phyloP scores from a whole-genome alignment of 1,140 invertebrate species.

The Holotrichia oblita region DNA sequence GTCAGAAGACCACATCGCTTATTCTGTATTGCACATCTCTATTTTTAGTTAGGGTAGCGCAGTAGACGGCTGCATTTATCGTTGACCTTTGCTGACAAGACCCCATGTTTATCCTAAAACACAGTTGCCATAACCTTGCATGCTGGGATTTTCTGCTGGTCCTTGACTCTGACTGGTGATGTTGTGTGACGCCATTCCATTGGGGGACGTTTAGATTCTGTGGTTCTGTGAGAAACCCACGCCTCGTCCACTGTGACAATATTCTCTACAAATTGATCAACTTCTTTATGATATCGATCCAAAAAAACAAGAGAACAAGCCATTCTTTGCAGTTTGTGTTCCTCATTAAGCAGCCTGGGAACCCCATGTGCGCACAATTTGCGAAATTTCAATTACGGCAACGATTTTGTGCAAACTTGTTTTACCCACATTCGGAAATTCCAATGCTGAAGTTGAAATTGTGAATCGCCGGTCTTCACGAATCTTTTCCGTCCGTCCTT shows the following conservation, averaged over 20 bases:
- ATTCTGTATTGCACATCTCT: constrained; percentile 5
- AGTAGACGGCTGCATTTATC: constrained; percentile 8
- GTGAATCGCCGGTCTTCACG: constrained; percentile 33
- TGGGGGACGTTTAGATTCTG: constrained; percentile 20
- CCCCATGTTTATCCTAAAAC: constrained; percentile 14
- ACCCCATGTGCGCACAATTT: constrained; percentile 9
- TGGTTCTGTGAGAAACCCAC: constrained; percentile 8
- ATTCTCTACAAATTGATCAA: constrained; percentile 19
- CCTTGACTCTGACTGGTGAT: constrained; percentile 34
- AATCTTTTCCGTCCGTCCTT: constrained; percentile 26
- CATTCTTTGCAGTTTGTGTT: constrained; percentile 11
- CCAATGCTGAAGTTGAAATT: constrained; percentile 14
- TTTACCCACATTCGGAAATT: constrained; percentile 31
- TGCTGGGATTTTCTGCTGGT: not conserved
- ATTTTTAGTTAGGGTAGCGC: not conserved
- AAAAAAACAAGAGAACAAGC: constrained; percentile 9
- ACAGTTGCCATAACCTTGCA: constrained; percentile 16
- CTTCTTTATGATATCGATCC: not conserved
- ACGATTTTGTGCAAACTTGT: constrained; percentile 1
- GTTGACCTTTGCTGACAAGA: not conserved
- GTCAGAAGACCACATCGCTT: constrained; percentile 16
- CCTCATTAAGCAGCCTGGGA: not conserved
- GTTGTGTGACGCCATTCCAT: constrained; percentile 37
- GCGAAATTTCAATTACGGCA: not conserved
- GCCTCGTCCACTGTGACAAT: constrained; percentile 31